Conservation (phyloP, 2,888 invertebrate species). For the Xestobium rufovillosum region DNA sequence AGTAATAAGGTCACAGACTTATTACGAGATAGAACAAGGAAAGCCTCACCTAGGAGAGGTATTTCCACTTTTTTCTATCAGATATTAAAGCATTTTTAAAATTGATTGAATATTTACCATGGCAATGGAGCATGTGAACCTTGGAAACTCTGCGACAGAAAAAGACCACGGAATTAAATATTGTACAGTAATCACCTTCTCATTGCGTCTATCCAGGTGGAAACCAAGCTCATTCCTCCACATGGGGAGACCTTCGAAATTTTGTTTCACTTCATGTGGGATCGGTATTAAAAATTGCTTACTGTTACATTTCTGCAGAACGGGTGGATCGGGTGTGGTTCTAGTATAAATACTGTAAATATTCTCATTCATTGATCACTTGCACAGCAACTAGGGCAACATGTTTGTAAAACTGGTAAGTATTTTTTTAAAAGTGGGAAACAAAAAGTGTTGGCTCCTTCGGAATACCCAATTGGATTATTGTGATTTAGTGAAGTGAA, state of each 20-base stretch:
- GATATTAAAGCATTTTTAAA: constrained; percentile 33
- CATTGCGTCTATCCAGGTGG: constrained; percentile 10
- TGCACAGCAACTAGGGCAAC: constrained; percentile 30
- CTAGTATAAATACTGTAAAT: constrained; percentile 33
- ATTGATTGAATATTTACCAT: constrained; percentile 39
- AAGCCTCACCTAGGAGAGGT: constrained; percentile 42
- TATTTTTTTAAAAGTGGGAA: constrained; percentile 18
- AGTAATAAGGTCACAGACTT: constrained; percentile 36
- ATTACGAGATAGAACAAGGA: constrained; percentile 35
- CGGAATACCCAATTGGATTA: constrained; percentile 2
- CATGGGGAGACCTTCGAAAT: constrained; percentile 27
- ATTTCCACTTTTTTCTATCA: constrained; percentile 36
- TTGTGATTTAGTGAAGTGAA: too few species aligned
- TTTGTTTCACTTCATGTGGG: constrained; percentile 38
- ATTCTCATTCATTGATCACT: constrained; percentile 26
- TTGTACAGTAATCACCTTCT: too few species aligned
- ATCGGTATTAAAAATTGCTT: constrained; percentile 37
- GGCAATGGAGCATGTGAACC: constrained; percentile 41
- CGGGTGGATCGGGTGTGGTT: constrained; percentile 38
- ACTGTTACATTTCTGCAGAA: constrained; percentile 39
- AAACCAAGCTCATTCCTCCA: constrained; percentile 23
- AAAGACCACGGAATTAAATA: constrained; percentile 21
- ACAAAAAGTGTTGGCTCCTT: constrained; percentile 6
- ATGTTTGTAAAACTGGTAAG: constrained; percentile 45
- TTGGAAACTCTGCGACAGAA: constrained; percentile 39